Percentiles rank a stretch among this genome's conserved stretches.
phyloP scores from a whole-genome alignment of 1,140 invertebrate genomes.

The Pogonomyrmex californicus region DNA sequence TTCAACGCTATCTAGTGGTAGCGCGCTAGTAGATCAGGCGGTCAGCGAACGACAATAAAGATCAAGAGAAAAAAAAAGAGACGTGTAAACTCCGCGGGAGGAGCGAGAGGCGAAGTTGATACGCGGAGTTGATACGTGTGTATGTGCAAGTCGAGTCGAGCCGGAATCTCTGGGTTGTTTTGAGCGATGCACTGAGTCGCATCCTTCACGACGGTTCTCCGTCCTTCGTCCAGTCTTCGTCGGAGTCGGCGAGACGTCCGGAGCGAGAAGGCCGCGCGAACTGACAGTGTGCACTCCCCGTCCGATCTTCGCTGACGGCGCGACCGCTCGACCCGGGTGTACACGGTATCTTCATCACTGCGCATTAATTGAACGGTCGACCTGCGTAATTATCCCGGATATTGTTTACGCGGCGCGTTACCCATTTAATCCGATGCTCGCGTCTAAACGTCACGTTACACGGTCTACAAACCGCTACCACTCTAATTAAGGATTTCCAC shows the following conservation, averaged over 20 bases:
- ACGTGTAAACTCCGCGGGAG: constrained; percentile 36
- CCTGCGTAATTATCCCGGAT: constrained; percentile 1
- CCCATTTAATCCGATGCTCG: background rate
- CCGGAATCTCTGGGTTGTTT: constrained; percentile 56
- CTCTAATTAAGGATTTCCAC: background rate
- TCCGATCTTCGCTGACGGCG: constrained; percentile 48
- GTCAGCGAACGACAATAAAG: constrained; percentile 32
- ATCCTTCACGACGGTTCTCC: constrained; percentile 40
- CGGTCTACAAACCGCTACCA: constrained; percentile 34
- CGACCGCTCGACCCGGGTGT: constrained; percentile 61
- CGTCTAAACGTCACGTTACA: constrained; percentile 45
- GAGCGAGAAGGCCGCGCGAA: background rate
- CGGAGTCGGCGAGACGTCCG: constrained; percentile 2
- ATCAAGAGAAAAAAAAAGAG: constrained; percentile 54
- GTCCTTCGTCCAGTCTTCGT: background rate
- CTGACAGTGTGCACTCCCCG: constrained; percentile 10
- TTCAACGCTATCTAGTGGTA: constrained; percentile 66
- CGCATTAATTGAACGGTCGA: constrained; percentile 57
- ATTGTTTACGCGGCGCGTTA: background rate
- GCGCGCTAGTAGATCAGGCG: constrained; percentile 17
- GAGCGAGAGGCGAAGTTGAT: background rate
- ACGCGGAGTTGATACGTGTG: constrained; percentile 41
- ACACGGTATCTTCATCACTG: constrained; percentile 55
- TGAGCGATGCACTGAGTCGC: constrained; percentile 50
- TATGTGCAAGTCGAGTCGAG: background rate